These are phyloP conservation scores for Neotoxoptera formosana DNA, from an alignment of 1,140 invertebrate genomes.

Conservation along the genomic window DNA sequence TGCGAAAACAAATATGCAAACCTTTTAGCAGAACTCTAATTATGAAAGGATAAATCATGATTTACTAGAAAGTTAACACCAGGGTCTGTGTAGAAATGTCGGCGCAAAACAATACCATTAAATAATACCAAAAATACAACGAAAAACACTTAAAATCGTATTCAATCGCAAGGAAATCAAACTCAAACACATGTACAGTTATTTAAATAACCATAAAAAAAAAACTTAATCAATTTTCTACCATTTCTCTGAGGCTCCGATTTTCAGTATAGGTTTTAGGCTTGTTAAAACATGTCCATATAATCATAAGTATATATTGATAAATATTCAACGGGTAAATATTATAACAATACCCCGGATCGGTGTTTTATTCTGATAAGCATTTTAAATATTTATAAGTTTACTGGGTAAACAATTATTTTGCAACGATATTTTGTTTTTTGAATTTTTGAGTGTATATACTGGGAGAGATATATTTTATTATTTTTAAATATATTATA, in stretches of 20 bases:
- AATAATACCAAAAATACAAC: neutral
- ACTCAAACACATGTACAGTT: no score
- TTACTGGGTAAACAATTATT: neutral
- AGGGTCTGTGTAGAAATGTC: neutral
- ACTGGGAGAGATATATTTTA: neutral
- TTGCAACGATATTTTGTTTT: neutral
- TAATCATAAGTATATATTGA: neutral
- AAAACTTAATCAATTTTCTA: neutral
- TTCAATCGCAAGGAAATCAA: neutral
- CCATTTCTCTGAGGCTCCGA: neutral
- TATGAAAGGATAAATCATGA: neutral
- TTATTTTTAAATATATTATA: neutral
- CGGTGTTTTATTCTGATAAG: neutral
- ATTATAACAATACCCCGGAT: neutral
- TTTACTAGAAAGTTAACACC: neutral
- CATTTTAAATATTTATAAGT: conserved; percentile 7
- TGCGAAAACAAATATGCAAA: neutral
- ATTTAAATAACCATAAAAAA: neutral
- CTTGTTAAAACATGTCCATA: neutral
- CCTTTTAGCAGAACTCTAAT: neutral
- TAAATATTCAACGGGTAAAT: conserved; percentile 15
- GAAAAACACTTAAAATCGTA: neutral
- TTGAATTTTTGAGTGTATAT: neutral
- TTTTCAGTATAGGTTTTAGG: neutral
- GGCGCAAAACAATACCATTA: neutral